Conservation (phyloP, 1,140 invertebrate species). For the Rhyacophila brunnea region DNA sequence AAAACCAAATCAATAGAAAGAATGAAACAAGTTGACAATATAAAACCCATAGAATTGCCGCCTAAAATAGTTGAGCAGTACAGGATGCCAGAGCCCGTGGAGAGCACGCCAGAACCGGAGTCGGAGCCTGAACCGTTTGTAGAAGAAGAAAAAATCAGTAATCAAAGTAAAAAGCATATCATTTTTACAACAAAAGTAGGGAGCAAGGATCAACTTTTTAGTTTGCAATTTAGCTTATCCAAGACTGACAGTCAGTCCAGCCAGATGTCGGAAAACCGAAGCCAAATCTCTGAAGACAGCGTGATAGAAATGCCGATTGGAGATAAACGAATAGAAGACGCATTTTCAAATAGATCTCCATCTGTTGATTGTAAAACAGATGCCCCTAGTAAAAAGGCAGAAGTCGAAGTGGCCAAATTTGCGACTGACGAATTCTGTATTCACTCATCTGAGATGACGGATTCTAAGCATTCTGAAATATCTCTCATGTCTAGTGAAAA, state of each 20-base stretch:
- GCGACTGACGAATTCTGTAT: conserved; percentile 18
- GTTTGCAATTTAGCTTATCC: conserved; percentile 49
- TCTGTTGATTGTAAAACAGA: conserved; percentile 28
- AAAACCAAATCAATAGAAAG: background rate
- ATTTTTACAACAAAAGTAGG: conserved; percentile 48
- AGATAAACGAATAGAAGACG: conserved; percentile 23
- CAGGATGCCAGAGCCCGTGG: background rate
- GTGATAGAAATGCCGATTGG: conserved; percentile 30
- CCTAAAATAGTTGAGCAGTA: background rate
- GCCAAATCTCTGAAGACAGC: conserved; percentile 35
- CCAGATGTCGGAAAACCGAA: conserved; percentile 44
- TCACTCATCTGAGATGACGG: conserved; percentile 22
- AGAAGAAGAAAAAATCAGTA: conserved; percentile 30
- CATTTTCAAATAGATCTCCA: conserved; percentile 9
- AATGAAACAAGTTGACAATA: too few species aligned
- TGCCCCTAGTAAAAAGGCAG: conserved; percentile 1
- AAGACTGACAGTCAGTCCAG: conserved; percentile 51
- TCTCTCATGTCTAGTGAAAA: conserved; percentile 20
- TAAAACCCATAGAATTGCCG: background rate
- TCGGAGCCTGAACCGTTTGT: conserved; percentile 1
- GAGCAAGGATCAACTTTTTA: conserved; percentile 50
- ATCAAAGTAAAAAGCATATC: conserved; percentile 39
- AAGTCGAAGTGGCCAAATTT: conserved; percentile 14
- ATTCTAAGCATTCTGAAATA: conserved; percentile 21
- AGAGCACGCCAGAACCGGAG: conserved; percentile 9